Evolutionary conservation across 1,140 invertebrate genomes (phyloP).

Genomic region (Aricia agestis): DNA sequence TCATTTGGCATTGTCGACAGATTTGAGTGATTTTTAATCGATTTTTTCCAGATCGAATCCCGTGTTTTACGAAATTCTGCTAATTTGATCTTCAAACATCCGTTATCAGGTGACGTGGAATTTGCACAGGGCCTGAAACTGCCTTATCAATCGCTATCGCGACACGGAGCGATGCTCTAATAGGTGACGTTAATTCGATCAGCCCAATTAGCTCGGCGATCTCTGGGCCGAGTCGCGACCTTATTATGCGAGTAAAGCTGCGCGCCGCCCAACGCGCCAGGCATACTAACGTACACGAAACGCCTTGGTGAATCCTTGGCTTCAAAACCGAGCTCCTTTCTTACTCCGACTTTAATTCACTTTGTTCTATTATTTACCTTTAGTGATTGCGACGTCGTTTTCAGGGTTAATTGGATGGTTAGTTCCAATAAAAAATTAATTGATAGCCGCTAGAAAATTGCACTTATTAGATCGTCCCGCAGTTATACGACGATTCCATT

Average conservation of each 20-base stretch:
- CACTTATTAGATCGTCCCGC: not conserved
- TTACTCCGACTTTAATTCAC: conserved; percentile 60
- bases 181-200: not conserved
- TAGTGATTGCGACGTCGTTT: not conserved
- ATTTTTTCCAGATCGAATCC: not conserved
- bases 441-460: not conserved
- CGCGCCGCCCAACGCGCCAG: conserved; percentile 56
- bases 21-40: too few relatives aligned
- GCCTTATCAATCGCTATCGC: not conserved
- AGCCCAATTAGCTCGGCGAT: not conserved
- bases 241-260: conserved; percentile 63
- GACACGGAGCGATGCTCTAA: not conserved
- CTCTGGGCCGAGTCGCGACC: conserved; percentile 41
- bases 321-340: conserved; percentile 74
- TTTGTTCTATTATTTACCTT: conserved; percentile 42
- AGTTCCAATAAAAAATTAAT: not conserved
- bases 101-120: not conserved
- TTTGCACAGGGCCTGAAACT: not conserved
- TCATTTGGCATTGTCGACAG: too few relatives aligned
- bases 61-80: not conserved
- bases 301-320: conserved; percentile 74
- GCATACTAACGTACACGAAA: conserved; percentile 69
- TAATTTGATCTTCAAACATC: not conserved
- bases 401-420: conserved; percentile 2
- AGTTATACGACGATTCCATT: not conserved